Conservation (phyloP, 2,797 vertebrate genomes). For the Orientallactaga sibirica region DNA sequence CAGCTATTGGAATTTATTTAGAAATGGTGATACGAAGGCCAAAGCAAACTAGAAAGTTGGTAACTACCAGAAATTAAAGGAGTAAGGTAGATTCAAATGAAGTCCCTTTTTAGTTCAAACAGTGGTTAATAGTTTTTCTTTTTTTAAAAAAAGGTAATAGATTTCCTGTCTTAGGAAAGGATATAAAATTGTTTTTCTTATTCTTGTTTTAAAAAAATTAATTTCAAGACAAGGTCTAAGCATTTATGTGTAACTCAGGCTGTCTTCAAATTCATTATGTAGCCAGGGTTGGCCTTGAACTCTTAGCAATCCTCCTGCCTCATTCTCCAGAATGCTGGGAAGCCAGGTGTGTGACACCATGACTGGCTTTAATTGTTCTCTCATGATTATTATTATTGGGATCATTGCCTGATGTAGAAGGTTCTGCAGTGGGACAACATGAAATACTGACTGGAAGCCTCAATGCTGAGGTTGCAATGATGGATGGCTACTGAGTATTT, state of each 20-base stretch:
- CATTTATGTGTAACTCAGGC: neutral
- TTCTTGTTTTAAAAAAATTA: neutral
- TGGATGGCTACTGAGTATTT: neutral
- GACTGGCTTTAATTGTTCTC: neutral
- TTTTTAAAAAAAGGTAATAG: neutral
- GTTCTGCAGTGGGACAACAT: neutral
- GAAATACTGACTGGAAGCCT: neutral
- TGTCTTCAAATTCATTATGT: neutral
- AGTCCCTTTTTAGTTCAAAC: constrained; percentile 5
- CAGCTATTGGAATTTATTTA: constrained; percentile 13
- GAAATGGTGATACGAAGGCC: neutral
- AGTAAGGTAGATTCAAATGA: neutral
- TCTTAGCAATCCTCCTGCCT: neutral
- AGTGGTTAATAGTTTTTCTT: neutral
- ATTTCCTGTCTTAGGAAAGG: neutral
- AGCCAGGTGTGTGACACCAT: no score
- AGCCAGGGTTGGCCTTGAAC: neutral
- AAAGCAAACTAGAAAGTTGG: constrained; percentile 41
- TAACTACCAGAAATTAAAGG: neutral
- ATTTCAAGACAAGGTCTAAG: neutral
- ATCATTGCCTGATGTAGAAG: neutral
- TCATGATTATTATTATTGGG: neutral
- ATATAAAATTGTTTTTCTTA: neutral
- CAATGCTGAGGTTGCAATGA: neutral
- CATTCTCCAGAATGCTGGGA: neutral